Evolutionary conservation across 2,113 vertebrate species (phyloP).

Genomic region (Gallinago media): DNA sequence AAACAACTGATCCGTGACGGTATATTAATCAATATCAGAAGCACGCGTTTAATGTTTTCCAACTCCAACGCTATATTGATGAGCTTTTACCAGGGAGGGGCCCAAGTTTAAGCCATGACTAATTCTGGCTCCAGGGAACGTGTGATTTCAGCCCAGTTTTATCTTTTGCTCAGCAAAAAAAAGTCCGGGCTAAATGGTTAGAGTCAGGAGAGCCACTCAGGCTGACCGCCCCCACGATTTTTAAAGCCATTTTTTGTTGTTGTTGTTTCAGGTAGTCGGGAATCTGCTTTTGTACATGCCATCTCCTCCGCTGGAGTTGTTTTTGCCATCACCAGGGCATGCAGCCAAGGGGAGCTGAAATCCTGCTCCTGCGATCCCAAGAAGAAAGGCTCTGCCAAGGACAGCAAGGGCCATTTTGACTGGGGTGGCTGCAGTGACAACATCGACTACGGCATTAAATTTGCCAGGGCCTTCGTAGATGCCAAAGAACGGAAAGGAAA

Average conservation of each 20-base stretch:
- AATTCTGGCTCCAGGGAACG: slow-evolving; percentile 50
- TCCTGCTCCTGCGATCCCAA: slow-evolving; percentile 94
- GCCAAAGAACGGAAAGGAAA: slow-evolving; percentile 91
- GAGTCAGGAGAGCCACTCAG: neutral
- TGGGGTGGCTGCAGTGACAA: slow-evolving; percentile 98
- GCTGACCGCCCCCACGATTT: neutral
- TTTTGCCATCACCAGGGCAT: slow-evolving; percentile 92
- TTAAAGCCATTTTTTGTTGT: slow-evolving; percentile 14
- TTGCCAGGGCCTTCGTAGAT: slow-evolving; percentile 91
- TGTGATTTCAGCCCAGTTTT: slow-evolving; percentile 51
- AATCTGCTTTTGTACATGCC: slow-evolving; percentile 94
- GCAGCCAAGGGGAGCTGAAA: slow-evolving; percentile 94
- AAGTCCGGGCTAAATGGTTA: neutral
- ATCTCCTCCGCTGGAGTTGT: slow-evolving; percentile 97
- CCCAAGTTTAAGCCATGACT: slow-evolving; percentile 47
- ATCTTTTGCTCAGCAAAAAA: slow-evolving; percentile 24
- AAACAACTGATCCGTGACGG: neutral
- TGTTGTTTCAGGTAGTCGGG: slow-evolving; percentile 87
- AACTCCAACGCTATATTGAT: slow-evolving; percentile 37
- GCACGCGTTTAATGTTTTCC: slow-evolving; percentile 25
- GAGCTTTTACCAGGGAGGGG: slow-evolving; percentile 58
- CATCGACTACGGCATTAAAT: slow-evolving; percentile 90
- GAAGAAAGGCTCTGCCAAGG: slow-evolving; percentile 88
- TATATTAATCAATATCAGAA: slow-evolving; percentile 54
- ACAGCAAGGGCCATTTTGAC: slow-evolving; percentile 88